Evolutionary conservation across 2,113 vertebrate species (phyloP), one percentile per base, ranked within the genome.

Genomic region (Cavia porcellus): DNA sequence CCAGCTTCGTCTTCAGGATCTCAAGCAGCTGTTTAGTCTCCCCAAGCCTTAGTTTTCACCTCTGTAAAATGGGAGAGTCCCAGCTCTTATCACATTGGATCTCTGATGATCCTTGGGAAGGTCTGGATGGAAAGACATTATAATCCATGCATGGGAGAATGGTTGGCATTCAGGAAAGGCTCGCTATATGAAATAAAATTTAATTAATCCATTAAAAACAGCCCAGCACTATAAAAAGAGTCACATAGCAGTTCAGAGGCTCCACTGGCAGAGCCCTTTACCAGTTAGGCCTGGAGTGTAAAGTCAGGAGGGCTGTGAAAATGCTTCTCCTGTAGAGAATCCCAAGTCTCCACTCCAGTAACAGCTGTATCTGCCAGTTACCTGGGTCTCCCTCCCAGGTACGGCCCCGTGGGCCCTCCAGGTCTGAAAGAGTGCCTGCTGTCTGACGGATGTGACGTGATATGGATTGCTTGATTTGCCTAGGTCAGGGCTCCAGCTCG

Each of bases 201-300:
- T 64, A 95, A 82, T 88, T 91, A 30, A 32, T 92, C 62, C 86
- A 91, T 93, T 93, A 80, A 89, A 95, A 91, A 64, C n/a, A 28
- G 42, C 9, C 30, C 28, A 74, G 25, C 57, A 30, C 20, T 92
- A 10, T 74, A 84, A 83, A 72, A 93, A 92, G 75, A 89, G 87
- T 42, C 47, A 38, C 72, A 94, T 77, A 62, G 79, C 68, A 72
- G 94, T 79, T 45, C 52, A 61, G 93, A 74, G 75, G 81, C 57
- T 95, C 57, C 86, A 11, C 87, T 79, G 82, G 13, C n/a, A 28
- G 47, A 92, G 82, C 81, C 47, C n/a, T 20, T 75, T 61, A 82
- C 74, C 74, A 15, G 19, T 72, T 75, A 35, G 2, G 38, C 66
- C 86, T 70, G 84, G n/a, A 77, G 0, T 30, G 75, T 52, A 57